Conservation (phyloP, 1,140 invertebrate species). For the Medauroidea extradentata region DNA sequence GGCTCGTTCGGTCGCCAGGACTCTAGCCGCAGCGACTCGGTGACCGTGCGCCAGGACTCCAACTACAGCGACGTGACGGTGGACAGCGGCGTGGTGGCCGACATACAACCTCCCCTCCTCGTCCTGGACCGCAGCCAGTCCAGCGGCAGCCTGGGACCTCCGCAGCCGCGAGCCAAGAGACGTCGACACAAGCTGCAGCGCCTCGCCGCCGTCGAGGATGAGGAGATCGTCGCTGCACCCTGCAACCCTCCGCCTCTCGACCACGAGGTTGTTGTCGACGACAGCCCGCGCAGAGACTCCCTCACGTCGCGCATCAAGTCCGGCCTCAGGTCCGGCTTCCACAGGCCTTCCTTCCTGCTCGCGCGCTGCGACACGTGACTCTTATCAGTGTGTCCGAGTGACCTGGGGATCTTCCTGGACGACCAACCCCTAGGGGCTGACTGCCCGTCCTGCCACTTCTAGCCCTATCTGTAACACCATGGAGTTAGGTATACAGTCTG, state of each 20-base stretch:
- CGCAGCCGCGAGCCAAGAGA: background rate
- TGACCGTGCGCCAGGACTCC: conserved; percentile 9
- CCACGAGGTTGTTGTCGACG: background rate
- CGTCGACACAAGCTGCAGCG: conserved; percentile 7
- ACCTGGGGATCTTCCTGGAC: too few relatives aligned
- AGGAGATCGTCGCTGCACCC: background rate
- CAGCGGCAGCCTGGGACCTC: background rate
- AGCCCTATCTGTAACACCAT: too few relatives aligned
- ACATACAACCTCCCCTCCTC: background rate
- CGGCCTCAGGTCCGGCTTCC: background rate
- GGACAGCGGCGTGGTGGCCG: conserved; percentile 18
- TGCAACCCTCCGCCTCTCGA: background rate
- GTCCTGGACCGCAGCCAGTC: background rate
- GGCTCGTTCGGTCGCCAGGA: background rate
- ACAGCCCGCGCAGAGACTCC: background rate
- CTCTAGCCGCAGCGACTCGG: conserved; percentile 3
- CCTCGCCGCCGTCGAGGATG: conserved; percentile 16
- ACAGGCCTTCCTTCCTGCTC: conserved; percentile 1
- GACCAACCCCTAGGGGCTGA: too few relatives aligned
- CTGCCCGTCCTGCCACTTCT: too few relatives aligned
- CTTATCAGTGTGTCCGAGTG: too few relatives aligned
- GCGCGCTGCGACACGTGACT: background rate
- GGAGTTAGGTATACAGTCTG: too few relatives aligned
- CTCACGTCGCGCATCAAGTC: background rate
- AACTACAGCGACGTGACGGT: conserved; percentile 12